phyloP scores from a whole-genome alignment of 2,113 vertebrate species.

The Dermatemys mawii region DNA sequence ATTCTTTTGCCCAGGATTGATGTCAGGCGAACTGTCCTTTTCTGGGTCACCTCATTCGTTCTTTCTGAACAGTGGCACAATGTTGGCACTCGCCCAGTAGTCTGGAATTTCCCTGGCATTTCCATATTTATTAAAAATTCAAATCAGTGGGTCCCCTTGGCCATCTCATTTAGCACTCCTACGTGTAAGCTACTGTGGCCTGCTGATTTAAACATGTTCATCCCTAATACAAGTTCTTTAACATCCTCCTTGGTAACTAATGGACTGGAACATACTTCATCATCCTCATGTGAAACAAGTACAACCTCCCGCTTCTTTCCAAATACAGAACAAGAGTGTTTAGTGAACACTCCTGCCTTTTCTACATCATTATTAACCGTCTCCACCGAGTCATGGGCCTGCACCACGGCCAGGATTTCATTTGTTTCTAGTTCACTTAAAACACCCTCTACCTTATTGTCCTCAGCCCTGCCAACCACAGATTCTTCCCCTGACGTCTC shows the following conservation, averaged over 20 bases:
- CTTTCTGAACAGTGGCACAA: not conserved
- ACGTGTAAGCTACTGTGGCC: not conserved
- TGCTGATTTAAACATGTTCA: not conserved
- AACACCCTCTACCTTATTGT: not conserved
- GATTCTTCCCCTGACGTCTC: not conserved
- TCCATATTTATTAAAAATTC: accelerated
- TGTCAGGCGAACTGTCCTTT: not conserved
- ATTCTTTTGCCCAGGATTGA: not conserved
- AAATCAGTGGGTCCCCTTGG: not conserved
- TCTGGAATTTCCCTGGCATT: not conserved
- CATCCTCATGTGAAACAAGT: not conserved
- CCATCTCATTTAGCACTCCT: not conserved
- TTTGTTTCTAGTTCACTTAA: not conserved
- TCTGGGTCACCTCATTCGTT: not conserved
- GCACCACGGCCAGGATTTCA: accelerated
- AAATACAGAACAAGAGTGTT: not conserved
- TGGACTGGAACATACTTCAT: not conserved
- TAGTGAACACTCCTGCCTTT: not conserved
- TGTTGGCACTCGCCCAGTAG: not conserved
- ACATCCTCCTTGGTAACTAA: not conserved
- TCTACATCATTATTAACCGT: not conserved
- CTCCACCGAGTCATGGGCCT: not conserved
- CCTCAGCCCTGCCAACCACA: not conserved
- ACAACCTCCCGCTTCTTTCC: not conserved
- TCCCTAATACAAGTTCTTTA: not conserved